Evolutionary conservation across 2,113 vertebrate species (phyloP), one percentile per base, ranked within the genome.

Genomic region (Naja naja): DNA sequence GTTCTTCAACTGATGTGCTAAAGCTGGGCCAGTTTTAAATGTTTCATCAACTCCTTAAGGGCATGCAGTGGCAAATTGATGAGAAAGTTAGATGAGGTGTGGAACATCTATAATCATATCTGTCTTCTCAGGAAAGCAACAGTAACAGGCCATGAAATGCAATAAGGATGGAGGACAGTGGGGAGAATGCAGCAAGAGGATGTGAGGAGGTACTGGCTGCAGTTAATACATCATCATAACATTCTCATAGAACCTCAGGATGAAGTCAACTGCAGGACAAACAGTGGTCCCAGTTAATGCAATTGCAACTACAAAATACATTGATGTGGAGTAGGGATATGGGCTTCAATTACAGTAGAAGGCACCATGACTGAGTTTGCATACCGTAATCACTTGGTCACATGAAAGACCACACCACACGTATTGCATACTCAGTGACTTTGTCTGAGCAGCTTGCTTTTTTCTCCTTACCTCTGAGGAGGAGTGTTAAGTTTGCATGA

Each of bases 61-160:
- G 91, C 89, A 92, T n/a, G 94, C 94, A 94, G 87, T 90, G 92
- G 93, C 92, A 94, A 95, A 89, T 92, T 91, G 95, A 54, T 90
- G 93, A 93, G 90, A 90, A 94, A 94, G 94, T 96, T 93, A 96
- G 94, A 94, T 94, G 58, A 95, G 94, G 58, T 94, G 90, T 94
- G 92, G 90, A 93, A 94, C 34, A 23, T 25, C 93, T 91, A 53
- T 89, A 93, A 90, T 94, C 96, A 88, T 95, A 94, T 88, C 95
- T 96, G 93, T 94, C 95, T 93, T 91, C 92, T 89, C 92, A 92
- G 92, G 0, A 14, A 91, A 92, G 94, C 94, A 94, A 96, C 89
- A 95, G 95, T 93, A 96, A 93, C 93, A 93, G 90, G 94, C 74
- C 85, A 92, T 87, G 87, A 94, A 95, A 91, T 27, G 54, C 64